Conservation (phyloP, 2,797 vertebrate species). For the Chrysocyon brachyurus region DNA sequence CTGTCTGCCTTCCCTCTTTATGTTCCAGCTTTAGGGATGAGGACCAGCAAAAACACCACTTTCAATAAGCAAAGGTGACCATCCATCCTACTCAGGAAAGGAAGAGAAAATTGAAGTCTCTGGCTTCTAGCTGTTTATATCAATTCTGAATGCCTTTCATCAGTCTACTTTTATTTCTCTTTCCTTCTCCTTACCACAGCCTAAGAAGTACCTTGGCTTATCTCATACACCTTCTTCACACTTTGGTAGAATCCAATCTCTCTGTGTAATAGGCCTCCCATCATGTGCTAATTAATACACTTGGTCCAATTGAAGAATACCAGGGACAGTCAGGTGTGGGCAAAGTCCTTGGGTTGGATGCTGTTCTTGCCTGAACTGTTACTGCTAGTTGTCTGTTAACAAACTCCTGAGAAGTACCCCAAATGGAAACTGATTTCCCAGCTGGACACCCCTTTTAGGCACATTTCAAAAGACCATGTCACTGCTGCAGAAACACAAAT, state of each 20-base stretch:
- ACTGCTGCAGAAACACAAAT: background rate
- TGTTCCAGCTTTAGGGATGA: background rate
- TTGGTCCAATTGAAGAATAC: background rate
- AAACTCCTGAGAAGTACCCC: background rate
- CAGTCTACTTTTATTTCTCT: background rate
- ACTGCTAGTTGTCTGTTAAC: background rate
- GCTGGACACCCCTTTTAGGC: background rate
- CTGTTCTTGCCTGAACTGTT: too few species aligned
- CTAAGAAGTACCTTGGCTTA: background rate
- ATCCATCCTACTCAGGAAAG: background rate
- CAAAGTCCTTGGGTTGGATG: background rate
- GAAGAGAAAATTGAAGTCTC: background rate
- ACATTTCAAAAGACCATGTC: background rate
- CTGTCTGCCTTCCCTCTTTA: background rate
- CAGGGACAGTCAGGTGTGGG: too few species aligned
- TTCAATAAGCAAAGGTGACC: background rate
- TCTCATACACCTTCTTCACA: background rate
- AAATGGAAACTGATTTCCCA: background rate
- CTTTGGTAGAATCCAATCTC: background rate
- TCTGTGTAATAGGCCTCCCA: background rate
- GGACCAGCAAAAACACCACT: background rate
- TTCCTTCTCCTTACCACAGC: background rate
- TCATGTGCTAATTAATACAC: too few species aligned
- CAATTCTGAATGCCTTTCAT: too few species aligned
- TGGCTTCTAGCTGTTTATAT: background rate